Base-by-base conservation (phyloP, 2,113 vertebrate genomes). In the Eupsittula cactorum region DNA sequence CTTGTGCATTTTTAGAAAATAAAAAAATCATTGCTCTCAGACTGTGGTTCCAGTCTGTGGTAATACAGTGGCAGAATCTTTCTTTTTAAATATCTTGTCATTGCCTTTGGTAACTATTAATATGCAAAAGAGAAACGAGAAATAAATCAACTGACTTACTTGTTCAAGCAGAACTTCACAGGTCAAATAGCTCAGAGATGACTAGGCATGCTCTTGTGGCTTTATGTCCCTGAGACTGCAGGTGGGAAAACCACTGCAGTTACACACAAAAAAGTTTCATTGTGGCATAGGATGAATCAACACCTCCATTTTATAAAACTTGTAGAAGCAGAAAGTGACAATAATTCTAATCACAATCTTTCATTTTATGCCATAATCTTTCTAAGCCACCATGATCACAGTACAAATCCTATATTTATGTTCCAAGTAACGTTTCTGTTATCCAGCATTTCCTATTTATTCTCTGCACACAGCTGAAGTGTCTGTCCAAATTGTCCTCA, bases 51-150 rank as follows among this genome's bases (percentile, higher is more conserved):
- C 28, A 65, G 52, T 68, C 42, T 88, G 64, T 84, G 6, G 6
- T 49, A 74, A 84, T 60, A 63, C 35, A 35, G 33, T 71, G 50
- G 14, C 65, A 86, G 53, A 71, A 33, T 68, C 50, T 75, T 70
- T 90, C 31, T 52, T 86, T 63, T 60, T 41, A 89, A 83, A 67
- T 25, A 81, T 44, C 55, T 75, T 84, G 50, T 63, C 83, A 86
- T 91, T 86, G 83, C 31, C 70, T 83, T 91, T 92, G n/a, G 24
- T 68, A 93, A 84, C 47, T 64, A 81, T 83, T 82, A 84, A 70
- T n/a, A 91, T 44, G 39, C n/a, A 78, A 79, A 75, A 81, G 27
- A 64, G 39, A 91, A 95, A 86, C 0, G 1, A 92, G 50, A 93
- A 93, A 78, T 74, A 81, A 81, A 86, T 92, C 52, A 88, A 57